Evolutionary conservation across 2,113 vertebrate species (phyloP).

Genomic region (Miniopterus natalensis): DNA sequence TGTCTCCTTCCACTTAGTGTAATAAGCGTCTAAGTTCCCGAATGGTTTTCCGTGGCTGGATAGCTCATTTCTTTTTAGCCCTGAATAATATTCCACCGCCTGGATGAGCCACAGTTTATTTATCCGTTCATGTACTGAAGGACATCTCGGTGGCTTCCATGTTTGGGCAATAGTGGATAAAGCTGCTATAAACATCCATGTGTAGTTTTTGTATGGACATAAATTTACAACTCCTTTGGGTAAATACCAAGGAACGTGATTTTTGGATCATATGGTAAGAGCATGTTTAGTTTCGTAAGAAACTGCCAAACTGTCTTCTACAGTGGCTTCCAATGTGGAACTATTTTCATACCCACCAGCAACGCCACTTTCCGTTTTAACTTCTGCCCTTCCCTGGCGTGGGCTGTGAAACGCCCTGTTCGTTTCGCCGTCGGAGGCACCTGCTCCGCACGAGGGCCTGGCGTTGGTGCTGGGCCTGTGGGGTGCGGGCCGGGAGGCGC

Average conservation of each 20-base stretch:
- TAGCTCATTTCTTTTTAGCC: background rate
- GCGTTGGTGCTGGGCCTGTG: too few relatives aligned
- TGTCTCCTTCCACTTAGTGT: background rate
- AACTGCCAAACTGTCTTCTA: background rate
- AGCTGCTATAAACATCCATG: background rate
- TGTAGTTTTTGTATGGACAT: background rate
- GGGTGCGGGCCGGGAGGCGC: background rate
- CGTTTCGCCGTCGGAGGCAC: background rate
- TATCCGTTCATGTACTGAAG: background rate
- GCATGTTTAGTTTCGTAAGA: background rate
- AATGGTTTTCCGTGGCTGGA: background rate
- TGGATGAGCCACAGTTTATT: background rate
- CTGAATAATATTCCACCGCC: background rate
- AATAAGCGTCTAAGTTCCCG: background rate
- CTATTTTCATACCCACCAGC: background rate
- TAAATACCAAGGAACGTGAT: slow-evolving; percentile 12
- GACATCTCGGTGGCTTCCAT: background rate
- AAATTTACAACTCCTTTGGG: background rate
- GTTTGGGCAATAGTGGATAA: background rate
- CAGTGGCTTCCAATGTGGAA: background rate
- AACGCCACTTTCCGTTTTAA: background rate
- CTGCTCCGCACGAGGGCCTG: background rate
- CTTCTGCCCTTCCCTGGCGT: background rate
- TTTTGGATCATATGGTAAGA: background rate
- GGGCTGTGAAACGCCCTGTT: background rate